Evolutionary conservation across 2,113 vertebrate species (phyloP).

Genomic region (Hydrochoerus hydrochaeris): DNA sequence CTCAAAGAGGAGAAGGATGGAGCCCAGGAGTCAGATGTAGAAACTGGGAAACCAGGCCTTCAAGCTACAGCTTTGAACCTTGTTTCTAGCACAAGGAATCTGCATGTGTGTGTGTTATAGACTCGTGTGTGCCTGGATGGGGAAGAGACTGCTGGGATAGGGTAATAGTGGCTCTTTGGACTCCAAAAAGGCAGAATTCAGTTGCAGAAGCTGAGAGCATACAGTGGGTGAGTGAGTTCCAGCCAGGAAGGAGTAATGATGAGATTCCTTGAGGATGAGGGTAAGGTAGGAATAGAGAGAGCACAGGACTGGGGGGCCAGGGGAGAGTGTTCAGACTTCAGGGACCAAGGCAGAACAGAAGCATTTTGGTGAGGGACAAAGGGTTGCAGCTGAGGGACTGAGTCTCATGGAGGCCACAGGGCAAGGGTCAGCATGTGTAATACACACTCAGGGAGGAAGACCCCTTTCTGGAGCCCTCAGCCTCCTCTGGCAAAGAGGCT

Average conservation of each 20-base stretch:
- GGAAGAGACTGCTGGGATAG: neutral
- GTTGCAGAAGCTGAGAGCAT: constrained; percentile 43
- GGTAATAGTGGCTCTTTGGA: neutral
- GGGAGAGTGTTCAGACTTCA: neutral
- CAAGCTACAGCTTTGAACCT: neutral
- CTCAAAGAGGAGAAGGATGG: neutral
- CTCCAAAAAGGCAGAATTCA: constrained; percentile 31
- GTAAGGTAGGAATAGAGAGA: neutral
- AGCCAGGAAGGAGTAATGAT: constrained; percentile 11
- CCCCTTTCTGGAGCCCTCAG: neutral
- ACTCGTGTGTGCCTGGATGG: neutral
- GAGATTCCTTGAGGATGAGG: constrained; percentile 10
- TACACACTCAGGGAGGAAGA: neutral
- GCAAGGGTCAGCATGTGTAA: neutral
- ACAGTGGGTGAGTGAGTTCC: constrained; percentile 19
- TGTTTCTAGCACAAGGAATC: neutral
- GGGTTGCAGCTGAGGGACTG: neutral
- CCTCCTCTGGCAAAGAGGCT: neutral
- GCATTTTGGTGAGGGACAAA: neutral
- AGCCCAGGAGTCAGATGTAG: neutral
- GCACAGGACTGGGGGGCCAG: neutral
- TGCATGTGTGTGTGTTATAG: neutral
- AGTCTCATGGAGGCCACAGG: neutral
- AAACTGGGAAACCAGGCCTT: neutral
- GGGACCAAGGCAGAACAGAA: neutral